Percentiles rank a stretch among this genome's conserved stretches.
phyloP scores from a whole-genome alignment of 2,888 invertebrate species.

The Drosophila siamana region DNA sequence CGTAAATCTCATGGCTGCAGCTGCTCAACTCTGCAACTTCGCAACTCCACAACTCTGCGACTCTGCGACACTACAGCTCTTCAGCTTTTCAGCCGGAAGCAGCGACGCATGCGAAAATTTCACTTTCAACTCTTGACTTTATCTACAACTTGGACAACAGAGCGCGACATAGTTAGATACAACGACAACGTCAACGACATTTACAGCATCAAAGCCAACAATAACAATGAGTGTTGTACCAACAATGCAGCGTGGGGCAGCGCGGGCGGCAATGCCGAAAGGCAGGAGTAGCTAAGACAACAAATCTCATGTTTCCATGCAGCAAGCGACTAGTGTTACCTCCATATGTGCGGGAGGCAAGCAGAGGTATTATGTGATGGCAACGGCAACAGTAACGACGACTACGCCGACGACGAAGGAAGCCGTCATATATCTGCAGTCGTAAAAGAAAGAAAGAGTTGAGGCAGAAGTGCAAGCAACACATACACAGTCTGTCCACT shows the following conservation, averaged over 20 bases:
- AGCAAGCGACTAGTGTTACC: neutral
- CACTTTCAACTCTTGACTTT: slow-evolving; percentile 63
- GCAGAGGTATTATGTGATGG: slow-evolving; percentile 19
- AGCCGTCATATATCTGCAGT: slow-evolving; percentile 23
- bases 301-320: slow-evolving; percentile 31
- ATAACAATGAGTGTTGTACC: slow-evolving; percentile 35
- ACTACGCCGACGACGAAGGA: slow-evolving; percentile 48
- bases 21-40: neutral
- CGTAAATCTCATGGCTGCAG: slow-evolving; percentile 57
- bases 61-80: slow-evolving; percentile 32
- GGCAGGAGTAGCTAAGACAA: slow-evolving; percentile 16
- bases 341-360: slow-evolving; percentile 3
- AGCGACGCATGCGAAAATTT: slow-evolving; percentile 66
- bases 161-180: slow-evolving; percentile 24
- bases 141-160: slow-evolving; percentile 48
- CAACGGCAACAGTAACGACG: too few species aligned
- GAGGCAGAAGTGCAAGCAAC: slow-evolving; percentile 48
- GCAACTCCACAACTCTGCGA: neutral
- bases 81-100: slow-evolving; percentile 63
- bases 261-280: slow-evolving; percentile 31
- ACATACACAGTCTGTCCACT: slow-evolving; percentile 55
- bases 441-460: slow-evolving; percentile 40
- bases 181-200: slow-evolving; percentile 8
- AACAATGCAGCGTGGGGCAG: slow-evolving; percentile 44
- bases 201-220: slow-evolving; percentile 6